Evolutionary conservation across 1,140 invertebrate genomes (phyloP).

Genomic region (Cydia amplana): DNA sequence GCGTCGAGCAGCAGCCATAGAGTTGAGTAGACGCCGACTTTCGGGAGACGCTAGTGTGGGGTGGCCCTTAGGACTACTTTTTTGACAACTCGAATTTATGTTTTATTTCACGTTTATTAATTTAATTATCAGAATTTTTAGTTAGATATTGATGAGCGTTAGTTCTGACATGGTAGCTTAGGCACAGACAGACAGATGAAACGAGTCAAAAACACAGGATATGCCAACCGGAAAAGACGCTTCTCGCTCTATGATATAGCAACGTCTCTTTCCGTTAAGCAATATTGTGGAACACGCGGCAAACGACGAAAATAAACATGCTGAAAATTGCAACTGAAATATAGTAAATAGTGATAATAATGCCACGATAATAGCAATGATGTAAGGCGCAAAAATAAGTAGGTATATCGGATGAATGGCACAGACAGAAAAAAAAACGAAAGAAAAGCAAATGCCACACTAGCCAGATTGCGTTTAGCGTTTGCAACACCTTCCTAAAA

Average conservation of each 20-base stretch:
- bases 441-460: neutral
- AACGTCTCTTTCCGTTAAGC: neutral
- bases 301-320: neutral
- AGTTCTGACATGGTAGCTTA: conserved; percentile 42
- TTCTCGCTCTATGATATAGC: neutral
- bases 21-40: no score
- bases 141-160: conserved; percentile 34
- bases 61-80: no score
- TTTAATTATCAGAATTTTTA: neutral
- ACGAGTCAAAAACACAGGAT: conserved; percentile 34
- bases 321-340: conserved; percentile 7
- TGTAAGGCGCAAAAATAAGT: neutral
- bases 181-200: conserved; percentile 48
- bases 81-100: neutral
- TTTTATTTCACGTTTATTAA: neutral
- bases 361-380: no score
- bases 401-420: neutral
- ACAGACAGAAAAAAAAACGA: neutral
- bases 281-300: no score
- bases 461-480: neutral
- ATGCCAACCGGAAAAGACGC: neutral
- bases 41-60: no score
- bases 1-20: no score
- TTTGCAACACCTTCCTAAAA: neutral
- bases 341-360: neutral